These are phyloP conservation scores for Philotrypesis tridentata DNA, from an alignment of 1,140 invertebrate genomes.

Conservation along the genomic window DNA sequence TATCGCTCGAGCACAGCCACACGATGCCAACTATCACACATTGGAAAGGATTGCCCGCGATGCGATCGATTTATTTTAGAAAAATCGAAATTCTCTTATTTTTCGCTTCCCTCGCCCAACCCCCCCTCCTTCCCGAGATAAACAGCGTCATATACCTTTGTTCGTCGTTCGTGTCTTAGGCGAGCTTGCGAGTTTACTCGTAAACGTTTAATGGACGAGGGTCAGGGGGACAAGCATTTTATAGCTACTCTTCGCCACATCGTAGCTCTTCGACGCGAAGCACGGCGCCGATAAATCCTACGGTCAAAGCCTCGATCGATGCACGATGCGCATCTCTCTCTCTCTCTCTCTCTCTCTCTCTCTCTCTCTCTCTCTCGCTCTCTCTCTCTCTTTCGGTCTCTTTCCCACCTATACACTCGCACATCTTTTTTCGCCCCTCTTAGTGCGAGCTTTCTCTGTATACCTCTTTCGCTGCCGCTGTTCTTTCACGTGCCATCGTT, in stretches of 20 bases:
- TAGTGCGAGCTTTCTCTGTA: background rate
- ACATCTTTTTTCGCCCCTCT: background rate
- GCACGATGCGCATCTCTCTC: background rate
- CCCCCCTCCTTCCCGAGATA: too few species aligned
- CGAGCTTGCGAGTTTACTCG: conserved; percentile 28
- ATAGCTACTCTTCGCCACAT: conserved; percentile 14
- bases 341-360: background rate
- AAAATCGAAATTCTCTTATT: conserved; percentile 22
- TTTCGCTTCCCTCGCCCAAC: background rate
- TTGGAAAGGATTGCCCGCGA: too few species aligned
- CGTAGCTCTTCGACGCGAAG: background rate
- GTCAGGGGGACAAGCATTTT: conserved; percentile 42
- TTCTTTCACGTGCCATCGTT: background rate
- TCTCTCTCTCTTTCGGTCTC: background rate
- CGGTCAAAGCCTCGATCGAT: conserved; percentile 37
- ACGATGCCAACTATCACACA: too few species aligned
- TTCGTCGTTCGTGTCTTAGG: background rate
- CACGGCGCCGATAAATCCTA: conserved; percentile 15
- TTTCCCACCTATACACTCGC: background rate
- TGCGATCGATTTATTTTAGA: background rate
- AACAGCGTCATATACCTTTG: conserved; percentile 16
- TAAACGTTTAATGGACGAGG: conserved; percentile 32
- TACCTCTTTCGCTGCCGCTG: background rate
- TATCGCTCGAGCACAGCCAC: background rate
- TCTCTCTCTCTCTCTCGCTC: background rate